A percentile compares a stretch with the other conserved stretches of the same genome.
Conservation (phyloP, 2,888 invertebrate genomes). For the Thelaira solivaga region DNA sequence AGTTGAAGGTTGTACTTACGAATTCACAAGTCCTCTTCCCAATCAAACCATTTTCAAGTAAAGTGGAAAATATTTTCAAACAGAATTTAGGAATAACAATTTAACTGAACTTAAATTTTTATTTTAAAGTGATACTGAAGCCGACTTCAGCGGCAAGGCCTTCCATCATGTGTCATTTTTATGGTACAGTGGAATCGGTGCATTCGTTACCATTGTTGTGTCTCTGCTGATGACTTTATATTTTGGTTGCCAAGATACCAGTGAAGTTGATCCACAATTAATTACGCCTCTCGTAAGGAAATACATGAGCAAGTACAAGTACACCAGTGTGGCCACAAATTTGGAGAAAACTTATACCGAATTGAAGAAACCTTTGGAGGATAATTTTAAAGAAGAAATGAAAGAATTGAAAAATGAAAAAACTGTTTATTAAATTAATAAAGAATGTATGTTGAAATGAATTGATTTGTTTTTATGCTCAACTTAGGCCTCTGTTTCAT, state of each 20-base stretch:
- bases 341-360: constrained; percentile 2
- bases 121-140: constrained; percentile 1
- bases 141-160: not conserved
- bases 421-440: too few relatives aligned
- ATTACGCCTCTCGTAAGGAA: constrained; percentile 82
- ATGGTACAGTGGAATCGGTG: constrained; percentile 84
- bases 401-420: not conserved
- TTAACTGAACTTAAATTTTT: not conserved
- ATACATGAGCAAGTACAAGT: constrained; percentile 69
- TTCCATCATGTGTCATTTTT: constrained; percentile 83
- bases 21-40: constrained; percentile 62
- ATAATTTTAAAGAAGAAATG: not conserved
- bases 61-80: constrained; percentile 19
- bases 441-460: too few relatives aligned
- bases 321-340: constrained; percentile 61
- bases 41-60: constrained; percentile 68
- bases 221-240: constrained; percentile 80
- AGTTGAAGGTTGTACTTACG: constrained; percentile 67
- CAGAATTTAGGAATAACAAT: not conserved
- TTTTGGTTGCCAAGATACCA: constrained; percentile 78
- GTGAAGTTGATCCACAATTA: constrained; percentile 80
- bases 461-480: too few relatives aligned
- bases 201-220: constrained; percentile 80
- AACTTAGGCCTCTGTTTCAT: too few relatives aligned
- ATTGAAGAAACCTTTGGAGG: not conserved